Evolutionary conservation across 2,797 vertebrate genomes (phyloP).

Genomic region (Nyctibius grandis): DNA sequence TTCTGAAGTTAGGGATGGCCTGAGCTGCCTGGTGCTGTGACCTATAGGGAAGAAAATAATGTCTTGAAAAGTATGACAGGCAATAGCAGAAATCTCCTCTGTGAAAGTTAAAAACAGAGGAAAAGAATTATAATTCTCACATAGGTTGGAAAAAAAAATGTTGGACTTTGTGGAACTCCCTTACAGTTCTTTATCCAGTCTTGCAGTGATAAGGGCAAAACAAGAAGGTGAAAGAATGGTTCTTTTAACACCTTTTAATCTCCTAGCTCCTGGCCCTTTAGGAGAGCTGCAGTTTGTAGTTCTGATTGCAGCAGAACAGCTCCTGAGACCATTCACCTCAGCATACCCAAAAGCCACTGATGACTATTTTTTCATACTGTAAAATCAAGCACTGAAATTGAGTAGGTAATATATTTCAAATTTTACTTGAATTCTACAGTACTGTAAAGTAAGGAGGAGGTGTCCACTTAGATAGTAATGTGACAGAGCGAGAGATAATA

Average conservation of each 20-base stretch:
- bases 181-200: not conserved
- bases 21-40: not conserved
- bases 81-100: not conserved
- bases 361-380: not conserved
- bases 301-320: not conserved
- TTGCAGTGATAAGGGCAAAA: not conserved
- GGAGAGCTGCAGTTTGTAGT: not conserved
- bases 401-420: not conserved
- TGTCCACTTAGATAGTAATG: not conserved
- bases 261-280: not conserved
- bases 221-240: not conserved
- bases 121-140: not conserved
- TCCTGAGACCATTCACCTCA: not conserved
- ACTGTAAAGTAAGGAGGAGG: not conserved
- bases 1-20: not conserved
- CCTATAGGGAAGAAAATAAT: not conserved
- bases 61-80: not conserved
- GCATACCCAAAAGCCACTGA: not conserved
- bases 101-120: not conserved
- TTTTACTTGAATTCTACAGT: not conserved
- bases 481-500: not conserved
- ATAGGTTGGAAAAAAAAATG: not conserved
- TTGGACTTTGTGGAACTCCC: not conserved
- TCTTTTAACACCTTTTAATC: not conserved
- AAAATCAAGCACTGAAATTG: not conserved